phyloP scores from a whole-genome alignment of 2,113 vertebrate species.

The Harpagus bidentatus region DNA sequence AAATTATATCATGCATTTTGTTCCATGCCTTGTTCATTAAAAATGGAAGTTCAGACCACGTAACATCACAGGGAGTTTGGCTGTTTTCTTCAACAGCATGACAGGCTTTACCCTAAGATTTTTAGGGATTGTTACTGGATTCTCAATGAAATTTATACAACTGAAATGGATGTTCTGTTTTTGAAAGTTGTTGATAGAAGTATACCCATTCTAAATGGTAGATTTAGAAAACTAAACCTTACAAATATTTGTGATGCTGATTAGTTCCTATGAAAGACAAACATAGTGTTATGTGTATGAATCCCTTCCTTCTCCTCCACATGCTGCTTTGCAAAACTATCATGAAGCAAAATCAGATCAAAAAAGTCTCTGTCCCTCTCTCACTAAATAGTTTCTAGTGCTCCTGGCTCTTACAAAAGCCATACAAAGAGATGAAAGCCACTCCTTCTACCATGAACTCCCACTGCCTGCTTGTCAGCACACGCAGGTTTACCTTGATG shows the following conservation, averaged over 20 bases:
- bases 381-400: background rate
- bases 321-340: background rate
- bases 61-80: background rate
- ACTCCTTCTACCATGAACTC: background rate
- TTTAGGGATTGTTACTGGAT: background rate
- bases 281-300: background rate
- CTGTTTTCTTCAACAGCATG: background rate
- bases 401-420: background rate
- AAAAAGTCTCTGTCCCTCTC: background rate
- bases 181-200: background rate
- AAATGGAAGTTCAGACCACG: background rate
- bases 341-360: background rate
- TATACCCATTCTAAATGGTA: background rate
- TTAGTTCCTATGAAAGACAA: background rate
- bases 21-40: conserved; percentile 59
- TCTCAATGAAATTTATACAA: background rate
- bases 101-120: background rate
- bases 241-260: background rate
- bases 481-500: background rate
- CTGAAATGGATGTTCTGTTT: background rate
- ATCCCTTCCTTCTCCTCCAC: background rate
- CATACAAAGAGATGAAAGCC: background rate
- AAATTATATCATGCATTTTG: conserved; percentile 70
- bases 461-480: background rate
- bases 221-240: background rate